Percentiles rank a stretch among this genome's conserved stretches.
Conservation (phyloP, 2,888 invertebrate species). For the Steinernema hermaphroditum region DNA sequence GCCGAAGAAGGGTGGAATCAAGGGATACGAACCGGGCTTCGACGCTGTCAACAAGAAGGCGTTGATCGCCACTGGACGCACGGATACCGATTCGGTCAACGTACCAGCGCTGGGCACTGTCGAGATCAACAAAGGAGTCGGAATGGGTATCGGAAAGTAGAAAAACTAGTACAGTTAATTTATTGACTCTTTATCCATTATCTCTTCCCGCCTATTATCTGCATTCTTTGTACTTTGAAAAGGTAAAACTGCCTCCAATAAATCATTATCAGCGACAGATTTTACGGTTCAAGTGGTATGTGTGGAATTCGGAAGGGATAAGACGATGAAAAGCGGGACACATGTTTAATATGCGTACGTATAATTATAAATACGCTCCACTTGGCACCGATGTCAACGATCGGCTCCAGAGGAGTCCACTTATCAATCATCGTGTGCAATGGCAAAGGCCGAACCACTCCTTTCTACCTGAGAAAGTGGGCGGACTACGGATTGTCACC, state of each 20-base stretch:
- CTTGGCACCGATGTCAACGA: background rate
- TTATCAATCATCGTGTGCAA: conserved; percentile 18
- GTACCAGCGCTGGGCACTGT: conserved; percentile 55
- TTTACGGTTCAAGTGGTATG: background rate
- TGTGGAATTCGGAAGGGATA: background rate
- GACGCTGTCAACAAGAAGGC: conserved; percentile 57
- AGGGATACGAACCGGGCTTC: conserved; percentile 57
- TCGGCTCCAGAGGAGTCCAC: background rate
- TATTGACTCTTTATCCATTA: background rate
- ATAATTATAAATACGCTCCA: conserved; percentile 11
- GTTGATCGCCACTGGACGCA: conserved; percentile 52
- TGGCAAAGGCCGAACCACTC: background rate
- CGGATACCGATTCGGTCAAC: conserved; percentile 52
- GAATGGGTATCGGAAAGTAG: conserved; percentile 58
- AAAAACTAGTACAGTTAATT: background rate
- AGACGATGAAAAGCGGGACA: background rate
- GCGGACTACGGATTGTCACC: conserved; percentile 14
- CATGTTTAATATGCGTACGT: conserved; percentile 10
- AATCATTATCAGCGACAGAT: background rate
- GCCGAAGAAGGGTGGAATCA: conserved; percentile 38
- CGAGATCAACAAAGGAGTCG: conserved; percentile 54
- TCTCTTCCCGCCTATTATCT: background rate
- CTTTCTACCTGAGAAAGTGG: conserved; percentile 1
- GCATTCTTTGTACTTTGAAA: background rate
- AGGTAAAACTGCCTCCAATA: background rate